Evolutionary conservation across 1,140 invertebrate genomes (phyloP).

Genomic region (Bombus huntii): DNA sequence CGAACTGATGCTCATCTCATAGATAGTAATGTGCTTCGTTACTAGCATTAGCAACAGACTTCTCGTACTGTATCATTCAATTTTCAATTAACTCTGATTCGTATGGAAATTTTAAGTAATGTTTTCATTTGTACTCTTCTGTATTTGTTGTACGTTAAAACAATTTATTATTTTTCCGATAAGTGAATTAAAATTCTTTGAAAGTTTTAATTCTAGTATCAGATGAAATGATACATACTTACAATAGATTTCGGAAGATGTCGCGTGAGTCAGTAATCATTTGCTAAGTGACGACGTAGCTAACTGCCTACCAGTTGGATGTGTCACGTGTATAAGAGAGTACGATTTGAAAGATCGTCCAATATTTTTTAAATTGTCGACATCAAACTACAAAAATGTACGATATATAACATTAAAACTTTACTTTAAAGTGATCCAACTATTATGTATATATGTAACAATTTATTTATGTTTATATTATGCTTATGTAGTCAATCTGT

Average conservation of each 20-base stretch:
- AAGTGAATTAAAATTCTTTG: not conserved
- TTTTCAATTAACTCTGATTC: not conserved
- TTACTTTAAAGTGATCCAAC: not conserved
- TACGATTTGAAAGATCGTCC: not conserved
- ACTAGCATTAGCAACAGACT: not conserved
- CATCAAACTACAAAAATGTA: not conserved
- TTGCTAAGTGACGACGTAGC: constrained; percentile 17
- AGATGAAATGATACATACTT: not conserved
- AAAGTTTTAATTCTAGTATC: not conserved
- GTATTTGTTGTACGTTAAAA: not conserved
- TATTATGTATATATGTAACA: no score
- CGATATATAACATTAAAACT: not conserved
- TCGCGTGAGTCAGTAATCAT: constrained; percentile 36
- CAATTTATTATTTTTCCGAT: not conserved
- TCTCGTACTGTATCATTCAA: no score
- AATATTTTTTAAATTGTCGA: constrained; percentile 37
- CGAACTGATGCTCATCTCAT: not conserved
- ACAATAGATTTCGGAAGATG: constrained; percentile 50
- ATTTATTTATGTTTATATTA: not conserved
- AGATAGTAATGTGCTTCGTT: not conserved
- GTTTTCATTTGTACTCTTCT: not conserved
- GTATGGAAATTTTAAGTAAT: not conserved
- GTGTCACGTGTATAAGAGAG: constrained; percentile 47
- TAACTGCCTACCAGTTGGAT: not conserved
- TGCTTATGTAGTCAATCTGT: no score